Evolutionary conservation across 2,113 vertebrate genomes (phyloP), one percentile per base, ranked within the genome.

Genomic region (Carettochelys insculpta): DNA sequence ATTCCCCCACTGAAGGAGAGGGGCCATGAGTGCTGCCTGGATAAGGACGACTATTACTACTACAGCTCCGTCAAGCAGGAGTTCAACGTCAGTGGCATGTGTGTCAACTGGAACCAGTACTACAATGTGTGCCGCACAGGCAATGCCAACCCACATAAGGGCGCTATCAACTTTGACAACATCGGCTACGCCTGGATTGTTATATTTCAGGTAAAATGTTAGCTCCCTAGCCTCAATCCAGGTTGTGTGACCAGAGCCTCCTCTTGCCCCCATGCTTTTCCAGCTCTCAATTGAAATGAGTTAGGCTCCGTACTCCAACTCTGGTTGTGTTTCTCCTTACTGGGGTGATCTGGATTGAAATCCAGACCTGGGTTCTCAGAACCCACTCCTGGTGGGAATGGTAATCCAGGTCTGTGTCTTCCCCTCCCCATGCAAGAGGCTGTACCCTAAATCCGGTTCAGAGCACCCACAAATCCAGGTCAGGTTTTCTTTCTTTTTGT

Each of bases 161-260:
- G 99, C 1, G 99, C 99, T 95, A 99, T 99, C 97, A 99, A 99
- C 97, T 99, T 99, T 24, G 99, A 99, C 98, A 99, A 99, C 95
- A 99, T 99, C 0, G 99, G 99, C 34, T 99, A 99, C 1, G 99
- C 99, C 92, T 99, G 99, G 99, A 99, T 99, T 10, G 99, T 99
- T 58, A 99, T 99, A 95, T 99, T 99, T 96, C 99, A 99, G 99
- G 99, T 99, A 94, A 91, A 68, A 53, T 13, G 27, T 16, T 56
- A 77, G 29, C 47, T 51, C 82, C 53, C 75, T 82, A 71, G 53
- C 22, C 61, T 75, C 27, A 41, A 71, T 94, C 50, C 61, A 52
- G n/a, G 38, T 65, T 3, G n/a, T 29, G 80, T 68, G 13, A 34
- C 13, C 84, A 54, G 56, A 1, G 77, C 29, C 80, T 86, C 80